Conservation (phyloP, 2,888 invertebrate genomes). For the Emmelina monodactyla region DNA sequence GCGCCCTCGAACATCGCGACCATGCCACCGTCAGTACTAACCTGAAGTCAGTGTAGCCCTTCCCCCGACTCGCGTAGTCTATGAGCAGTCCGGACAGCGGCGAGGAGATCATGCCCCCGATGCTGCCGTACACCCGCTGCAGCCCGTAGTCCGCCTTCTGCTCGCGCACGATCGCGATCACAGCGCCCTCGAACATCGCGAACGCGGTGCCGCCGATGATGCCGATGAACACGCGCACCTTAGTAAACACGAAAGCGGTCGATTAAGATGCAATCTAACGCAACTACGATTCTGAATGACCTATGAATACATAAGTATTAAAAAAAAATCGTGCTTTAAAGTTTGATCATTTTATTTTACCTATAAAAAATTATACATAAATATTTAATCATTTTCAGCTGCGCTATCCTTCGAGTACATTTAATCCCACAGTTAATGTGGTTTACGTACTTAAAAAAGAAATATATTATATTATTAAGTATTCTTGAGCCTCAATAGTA, state of each 20-base stretch:
- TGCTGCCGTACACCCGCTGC: constrained; percentile 77
- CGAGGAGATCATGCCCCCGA: constrained; percentile 82
- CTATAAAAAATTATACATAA: too few relatives aligned
- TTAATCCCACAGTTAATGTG: too few relatives aligned
- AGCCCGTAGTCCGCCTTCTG: constrained; percentile 81
- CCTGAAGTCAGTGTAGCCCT: constrained; percentile 78
- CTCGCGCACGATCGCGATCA: constrained; percentile 76
- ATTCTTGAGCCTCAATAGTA: too few relatives aligned
- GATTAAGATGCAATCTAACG: not conserved
- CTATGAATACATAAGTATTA: too few relatives aligned
- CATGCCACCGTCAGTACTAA: constrained; percentile 68
- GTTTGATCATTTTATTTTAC: too few relatives aligned
- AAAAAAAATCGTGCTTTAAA: too few relatives aligned
- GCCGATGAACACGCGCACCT: constrained; percentile 67
- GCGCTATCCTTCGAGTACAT: too few relatives aligned
- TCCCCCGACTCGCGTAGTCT: constrained; percentile 75
- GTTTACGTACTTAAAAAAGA: too few relatives aligned
- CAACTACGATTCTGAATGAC: too few relatives aligned
- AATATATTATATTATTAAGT: too few relatives aligned
- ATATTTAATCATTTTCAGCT: too few relatives aligned
- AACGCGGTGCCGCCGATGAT: constrained; percentile 78
- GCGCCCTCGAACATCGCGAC: constrained; percentile 84
- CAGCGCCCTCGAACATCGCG: constrained; percentile 83
- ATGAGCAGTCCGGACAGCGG: constrained; percentile 78
- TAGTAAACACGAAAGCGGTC: constrained; percentile 6